Conservation (phyloP, 2,888 invertebrate genomes). For the Mellilla xanthometata region DNA sequence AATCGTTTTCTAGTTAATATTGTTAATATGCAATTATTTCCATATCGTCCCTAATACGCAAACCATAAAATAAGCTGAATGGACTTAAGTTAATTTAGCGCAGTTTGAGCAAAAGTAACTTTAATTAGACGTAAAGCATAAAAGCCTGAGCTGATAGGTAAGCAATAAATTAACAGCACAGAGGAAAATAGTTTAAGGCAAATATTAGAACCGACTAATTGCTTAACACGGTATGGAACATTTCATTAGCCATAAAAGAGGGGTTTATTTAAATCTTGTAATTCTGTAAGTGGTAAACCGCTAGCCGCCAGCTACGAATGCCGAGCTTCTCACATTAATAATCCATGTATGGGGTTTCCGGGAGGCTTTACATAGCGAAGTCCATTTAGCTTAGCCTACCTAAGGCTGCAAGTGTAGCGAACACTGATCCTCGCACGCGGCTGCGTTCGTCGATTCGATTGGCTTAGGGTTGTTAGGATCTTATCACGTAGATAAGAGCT, state of each 20-base stretch:
- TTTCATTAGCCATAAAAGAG: conserved; percentile 8
- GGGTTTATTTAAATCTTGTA: conserved; percentile 11
- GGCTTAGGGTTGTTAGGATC: no score
- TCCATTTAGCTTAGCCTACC: conserved; percentile 31
- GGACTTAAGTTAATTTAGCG: no score
- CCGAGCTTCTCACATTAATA: conserved; percentile 32
- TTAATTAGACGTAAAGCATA: no score
- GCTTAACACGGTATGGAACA: conserved; percentile 2
- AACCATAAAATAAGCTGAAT: no score
- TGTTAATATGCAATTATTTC: no score
- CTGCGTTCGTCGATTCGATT: not conserved
- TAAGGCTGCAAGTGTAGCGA: conserved; percentile 15
- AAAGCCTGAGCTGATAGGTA: no score
- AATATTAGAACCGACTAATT: conserved; percentile 2
- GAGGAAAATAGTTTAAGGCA: not conserved
- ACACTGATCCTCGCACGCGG: conserved; percentile 23
- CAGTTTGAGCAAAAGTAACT: no score
- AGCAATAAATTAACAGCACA: not conserved
- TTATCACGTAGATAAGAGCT: no score
- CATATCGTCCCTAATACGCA: no score
- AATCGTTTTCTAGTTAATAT: no score
- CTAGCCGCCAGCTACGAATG: conserved; percentile 21
- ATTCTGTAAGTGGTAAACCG: conserved; percentile 7
- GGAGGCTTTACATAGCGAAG: conserved; percentile 28
- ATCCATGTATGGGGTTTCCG: conserved; percentile 32